Conservation (phyloP, 2,113 vertebrate genomes). For the Zeus faber region DNA sequence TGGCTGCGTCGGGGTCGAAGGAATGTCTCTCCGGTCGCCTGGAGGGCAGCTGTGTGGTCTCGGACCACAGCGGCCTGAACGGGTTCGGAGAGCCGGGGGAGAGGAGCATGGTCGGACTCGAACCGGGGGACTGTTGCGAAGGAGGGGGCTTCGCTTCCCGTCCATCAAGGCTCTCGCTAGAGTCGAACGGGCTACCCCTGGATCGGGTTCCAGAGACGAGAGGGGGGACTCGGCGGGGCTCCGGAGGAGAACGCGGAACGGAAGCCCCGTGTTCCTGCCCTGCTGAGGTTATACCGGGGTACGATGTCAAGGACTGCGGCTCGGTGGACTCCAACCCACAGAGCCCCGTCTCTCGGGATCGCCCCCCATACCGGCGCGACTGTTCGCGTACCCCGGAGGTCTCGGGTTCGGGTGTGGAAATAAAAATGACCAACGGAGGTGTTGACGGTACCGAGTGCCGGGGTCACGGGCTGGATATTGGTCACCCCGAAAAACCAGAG, state of each 20-base stretch:
- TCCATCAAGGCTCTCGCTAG: slow-evolving; percentile 8
- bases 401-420: neutral
- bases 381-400: too few species aligned
- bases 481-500: neutral
- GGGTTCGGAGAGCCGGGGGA: slow-evolving; percentile 63
- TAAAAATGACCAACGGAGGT: slow-evolving; percentile 54
- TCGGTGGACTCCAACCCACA: neutral
- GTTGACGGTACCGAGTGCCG: neutral
- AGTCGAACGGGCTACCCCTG: slow-evolving; percentile 23
- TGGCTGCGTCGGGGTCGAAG: slow-evolving; percentile 19
- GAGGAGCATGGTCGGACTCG: slow-evolving; percentile 8
- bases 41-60: slow-evolving; percentile 33
- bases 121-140: too few species aligned
- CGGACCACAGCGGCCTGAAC: slow-evolving; percentile 52
- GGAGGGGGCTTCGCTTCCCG: slow-evolving; percentile 14
- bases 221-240: slow-evolving; percentile 4
- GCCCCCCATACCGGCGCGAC: too few species aligned
- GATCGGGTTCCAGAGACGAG: slow-evolving; percentile 24
- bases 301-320: neutral
- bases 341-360: slow-evolving; percentile 5
- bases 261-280: slow-evolving; percentile 12
- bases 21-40: slow-evolving; percentile 20
- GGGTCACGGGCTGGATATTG: neutral
- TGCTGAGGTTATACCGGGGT: slow-evolving; percentile 9
- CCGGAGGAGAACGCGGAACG: neutral